phyloP scores from a whole-genome alignment of 2,888 invertebrate species.

The Melikaiella ostensackeni region DNA sequence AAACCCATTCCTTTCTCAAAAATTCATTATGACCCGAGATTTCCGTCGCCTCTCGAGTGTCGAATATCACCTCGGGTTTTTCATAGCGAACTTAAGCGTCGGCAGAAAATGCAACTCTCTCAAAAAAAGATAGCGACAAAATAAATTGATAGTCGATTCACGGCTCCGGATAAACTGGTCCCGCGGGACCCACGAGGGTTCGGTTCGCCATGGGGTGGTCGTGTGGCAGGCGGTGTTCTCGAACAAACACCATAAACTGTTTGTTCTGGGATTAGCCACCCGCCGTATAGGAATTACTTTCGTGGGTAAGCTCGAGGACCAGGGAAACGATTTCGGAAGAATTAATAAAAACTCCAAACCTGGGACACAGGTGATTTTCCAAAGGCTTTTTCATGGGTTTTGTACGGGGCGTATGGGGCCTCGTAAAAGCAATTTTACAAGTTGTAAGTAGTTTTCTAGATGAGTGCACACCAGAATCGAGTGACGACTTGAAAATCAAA shows the following conservation, averaged over 20 bases:
- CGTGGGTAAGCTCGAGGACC: conserved; percentile 55
- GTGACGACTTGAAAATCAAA: conserved; percentile 50
- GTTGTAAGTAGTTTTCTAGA: conserved; percentile 66
- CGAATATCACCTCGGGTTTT: conserved; percentile 11
- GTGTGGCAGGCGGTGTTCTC: conserved; percentile 48
- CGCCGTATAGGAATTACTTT: conserved; percentile 61
- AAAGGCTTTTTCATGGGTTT: conserved; percentile 23
- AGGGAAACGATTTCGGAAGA: conserved; percentile 14
- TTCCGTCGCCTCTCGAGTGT: conserved; percentile 4
- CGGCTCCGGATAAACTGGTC: conserved; percentile 71
- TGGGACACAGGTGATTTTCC: conserved; percentile 63
- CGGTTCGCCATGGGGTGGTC: conserved; percentile 52
- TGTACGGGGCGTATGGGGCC: conserved; percentile 38
- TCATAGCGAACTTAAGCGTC: background rate
- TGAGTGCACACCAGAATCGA: conserved; percentile 53
- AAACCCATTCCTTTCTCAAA: background rate
- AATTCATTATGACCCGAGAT: background rate
- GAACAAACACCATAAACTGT: conserved; percentile 74
- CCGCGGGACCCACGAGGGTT: conserved; percentile 63
- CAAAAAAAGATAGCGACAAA: conserved; percentile 67
- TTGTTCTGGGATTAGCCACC: conserved; percentile 71
- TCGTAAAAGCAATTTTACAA: conserved; percentile 62
- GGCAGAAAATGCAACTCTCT: conserved; percentile 31
- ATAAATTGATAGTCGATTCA: conserved; percentile 75
- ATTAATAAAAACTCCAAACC: conserved; percentile 1